Conservation (phyloP, 1,140 invertebrate species). For the Berghia stephanieae region DNA sequence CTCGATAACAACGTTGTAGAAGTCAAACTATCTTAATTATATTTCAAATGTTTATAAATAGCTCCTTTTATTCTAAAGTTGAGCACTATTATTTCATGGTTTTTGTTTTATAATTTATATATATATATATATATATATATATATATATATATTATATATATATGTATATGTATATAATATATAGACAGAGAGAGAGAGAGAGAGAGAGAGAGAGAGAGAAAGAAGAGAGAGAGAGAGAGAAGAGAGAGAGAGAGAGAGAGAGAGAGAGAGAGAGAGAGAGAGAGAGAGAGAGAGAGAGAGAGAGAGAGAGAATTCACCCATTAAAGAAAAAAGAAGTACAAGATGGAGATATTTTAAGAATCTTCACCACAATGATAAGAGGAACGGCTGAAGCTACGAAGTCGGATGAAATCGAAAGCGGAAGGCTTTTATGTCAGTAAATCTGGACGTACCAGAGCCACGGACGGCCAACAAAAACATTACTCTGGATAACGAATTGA, state of each 20-base stretch:
- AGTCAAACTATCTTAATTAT: not conserved
- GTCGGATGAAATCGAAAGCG: too few species aligned
- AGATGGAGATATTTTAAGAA: too few species aligned
- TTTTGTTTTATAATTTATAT: not conserved
- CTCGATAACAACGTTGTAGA: too few species aligned
- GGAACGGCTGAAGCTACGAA: too few species aligned
- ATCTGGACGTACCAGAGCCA: too few species aligned
- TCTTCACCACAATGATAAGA: too few species aligned
- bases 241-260: slow-evolving; percentile 18
- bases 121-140: not conserved
- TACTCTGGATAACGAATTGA: too few species aligned
- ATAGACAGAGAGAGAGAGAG: slow-evolving; percentile 9
- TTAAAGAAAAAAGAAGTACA: too few species aligned
- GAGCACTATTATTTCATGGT: not conserved
- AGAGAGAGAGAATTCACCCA: slow-evolving; percentile 19
- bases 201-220: slow-evolving; percentile 23
- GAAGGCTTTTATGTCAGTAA: too few species aligned
- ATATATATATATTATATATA: not conserved
- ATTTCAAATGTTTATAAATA: too few species aligned
- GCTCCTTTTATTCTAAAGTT: not conserved
- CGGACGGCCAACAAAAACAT: too few species aligned
- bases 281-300: slow-evolving; percentile 26
- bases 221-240: slow-evolving; percentile 19
- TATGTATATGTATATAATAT: too few species aligned
- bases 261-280: slow-evolving; percentile 11